Conservation (phyloP, 2,113 vertebrate genomes). For the Heterocephalus glaber region DNA sequence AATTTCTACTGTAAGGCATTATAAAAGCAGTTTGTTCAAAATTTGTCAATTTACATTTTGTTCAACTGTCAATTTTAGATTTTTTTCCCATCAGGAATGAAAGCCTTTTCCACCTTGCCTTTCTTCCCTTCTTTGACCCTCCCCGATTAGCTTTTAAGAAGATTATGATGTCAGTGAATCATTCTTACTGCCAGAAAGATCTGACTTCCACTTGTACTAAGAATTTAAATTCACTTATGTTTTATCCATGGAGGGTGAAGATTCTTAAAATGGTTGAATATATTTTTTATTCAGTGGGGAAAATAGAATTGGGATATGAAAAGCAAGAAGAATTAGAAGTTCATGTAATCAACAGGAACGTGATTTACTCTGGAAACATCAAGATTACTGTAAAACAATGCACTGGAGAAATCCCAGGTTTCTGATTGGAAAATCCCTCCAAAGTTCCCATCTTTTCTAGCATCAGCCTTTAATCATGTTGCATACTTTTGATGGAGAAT, state of each 20-base stretch:
- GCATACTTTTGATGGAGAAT: not conserved
- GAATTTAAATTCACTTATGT: not conserved
- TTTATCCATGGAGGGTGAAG: not conserved
- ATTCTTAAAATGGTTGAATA: not conserved
- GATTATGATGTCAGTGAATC: not conserved
- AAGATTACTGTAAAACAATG: not conserved
- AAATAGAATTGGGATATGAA: not conserved
- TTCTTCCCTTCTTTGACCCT: not conserved
- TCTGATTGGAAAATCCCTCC: not conserved
- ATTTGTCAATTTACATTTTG: slow-evolving; percentile 21
- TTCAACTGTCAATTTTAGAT: not conserved
- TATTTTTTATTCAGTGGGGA: not conserved
- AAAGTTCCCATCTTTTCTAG: not conserved
- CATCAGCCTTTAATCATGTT: not conserved
- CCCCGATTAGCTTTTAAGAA: slow-evolving; percentile 22
- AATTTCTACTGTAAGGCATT: not conserved
- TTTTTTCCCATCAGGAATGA: not conserved
- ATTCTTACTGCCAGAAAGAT: not conserved
- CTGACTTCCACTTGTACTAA: not conserved
- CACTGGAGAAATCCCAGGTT: not conserved
- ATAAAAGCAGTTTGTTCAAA: not conserved
- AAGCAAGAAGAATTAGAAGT: not conserved
- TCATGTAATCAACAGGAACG: not conserved
- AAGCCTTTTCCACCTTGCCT: not conserved
- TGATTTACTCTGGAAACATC: not conserved